These are phyloP conservation scores for Pterophyllum scalare DNA, from an alignment of 2,113 vertebrate species.

Conservation along the genomic window DNA sequence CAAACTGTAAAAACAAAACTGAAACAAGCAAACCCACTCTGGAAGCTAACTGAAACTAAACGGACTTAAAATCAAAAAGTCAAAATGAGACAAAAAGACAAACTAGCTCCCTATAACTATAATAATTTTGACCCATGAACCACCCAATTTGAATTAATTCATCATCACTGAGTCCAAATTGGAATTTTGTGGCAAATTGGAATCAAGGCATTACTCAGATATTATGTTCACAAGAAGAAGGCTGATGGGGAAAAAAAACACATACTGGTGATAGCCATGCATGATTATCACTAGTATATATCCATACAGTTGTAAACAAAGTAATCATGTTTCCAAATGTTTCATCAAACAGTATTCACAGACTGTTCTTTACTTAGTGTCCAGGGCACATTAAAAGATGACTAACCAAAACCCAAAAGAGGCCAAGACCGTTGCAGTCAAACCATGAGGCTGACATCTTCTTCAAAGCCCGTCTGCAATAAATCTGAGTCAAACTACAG, in stretches of 20 bases:
- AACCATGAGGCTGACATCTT: constrained; percentile 51
- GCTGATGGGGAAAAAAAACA: not conserved
- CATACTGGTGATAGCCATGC: not conserved
- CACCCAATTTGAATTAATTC: not conserved
- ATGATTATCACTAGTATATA: not conserved
- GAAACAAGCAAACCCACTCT: too few species aligned
- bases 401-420: constrained; percentile 37
- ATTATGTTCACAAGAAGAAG: not conserved
- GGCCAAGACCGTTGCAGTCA: constrained; percentile 13
- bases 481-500: constrained; percentile 65
- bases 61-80: not conserved
- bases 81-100: not conserved
- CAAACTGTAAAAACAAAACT: too few species aligned
- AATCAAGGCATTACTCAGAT: not conserved
- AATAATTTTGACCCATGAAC: not conserved
- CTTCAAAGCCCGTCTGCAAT: constrained; percentile 57
- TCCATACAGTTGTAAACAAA: constrained; percentile 20
- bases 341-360: constrained; percentile 20
- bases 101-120: too few species aligned
- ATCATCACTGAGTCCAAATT: not conserved
- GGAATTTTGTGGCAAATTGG: not conserved
- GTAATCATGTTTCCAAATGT: constrained; percentile 14
- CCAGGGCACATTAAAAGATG: constrained; percentile 46
- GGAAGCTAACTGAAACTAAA: too few species aligned
- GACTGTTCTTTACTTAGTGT: constrained; percentile 6